Evolutionary conservation across 2,113 vertebrate species (phyloP), one percentile per base, ranked within the genome.

Genomic region (Elanus axillaris): DNA sequence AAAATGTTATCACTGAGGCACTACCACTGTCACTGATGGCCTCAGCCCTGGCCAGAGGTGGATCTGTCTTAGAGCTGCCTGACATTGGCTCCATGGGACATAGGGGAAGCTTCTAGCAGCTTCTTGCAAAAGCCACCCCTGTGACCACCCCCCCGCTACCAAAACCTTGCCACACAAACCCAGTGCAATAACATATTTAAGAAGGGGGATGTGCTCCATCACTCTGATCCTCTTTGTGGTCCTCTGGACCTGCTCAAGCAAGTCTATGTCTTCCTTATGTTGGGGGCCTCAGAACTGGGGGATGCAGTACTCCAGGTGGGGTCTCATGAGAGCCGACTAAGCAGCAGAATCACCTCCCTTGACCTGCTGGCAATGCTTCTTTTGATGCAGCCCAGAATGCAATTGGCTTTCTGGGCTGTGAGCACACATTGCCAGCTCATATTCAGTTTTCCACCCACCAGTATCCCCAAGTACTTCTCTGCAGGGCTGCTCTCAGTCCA

Each of bases 171-270:
- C 25, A 52, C 50, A 52, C 50, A 52, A 26, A 26, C 25, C 8
- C 50, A 27, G 26, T 27, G 26, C 25, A 52, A 23, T 27, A 52
- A 52, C 14, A 27, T 27, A 52, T 27, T 52, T 52, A 52, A 52
- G 50, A 52, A 52, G 50, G 50, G 11, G 8, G 27, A 71, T 18
- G 10, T 42, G 31, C 8, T 71, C 23, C 22, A 71, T 18, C 32
- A 9, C 40, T 3, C 18, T 3, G 11, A 38, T 22, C 34, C 34
- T 19, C 4, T 40, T 32, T 0, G 1, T 47, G 34, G 7, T 60
- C n/a, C 40, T 47, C 29, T 47, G 66, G 38, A 25, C n/a, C 16
- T 1, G 0, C n/a, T 59, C 18, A 17, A 59, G 7, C 22, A 34
- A n/a, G 6, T 69, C 60, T 9, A 19, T 34, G 15, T 48, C 23